These are phyloP conservation scores for Drosophila yooni DNA, from an alignment of 2,888 invertebrate species.

Conservation along the genomic window DNA sequence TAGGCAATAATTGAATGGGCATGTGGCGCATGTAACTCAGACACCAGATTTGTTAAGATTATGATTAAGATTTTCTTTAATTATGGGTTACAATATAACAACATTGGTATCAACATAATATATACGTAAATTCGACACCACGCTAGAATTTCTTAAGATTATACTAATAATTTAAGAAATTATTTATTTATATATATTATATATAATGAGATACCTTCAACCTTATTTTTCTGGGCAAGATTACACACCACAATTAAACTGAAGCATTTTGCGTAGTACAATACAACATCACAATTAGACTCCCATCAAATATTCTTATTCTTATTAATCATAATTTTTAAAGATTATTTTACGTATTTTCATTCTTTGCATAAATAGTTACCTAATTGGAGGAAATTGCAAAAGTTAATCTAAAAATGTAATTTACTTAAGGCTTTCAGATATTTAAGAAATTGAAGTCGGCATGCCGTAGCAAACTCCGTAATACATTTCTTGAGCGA, in stretches of 20 bases:
- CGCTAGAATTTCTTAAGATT: too few relatives aligned
- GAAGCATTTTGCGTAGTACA: too few relatives aligned
- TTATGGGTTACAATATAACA: not conserved
- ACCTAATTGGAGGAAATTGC: conserved; percentile 3
- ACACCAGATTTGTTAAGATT: not conserved
- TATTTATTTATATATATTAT: not conserved
- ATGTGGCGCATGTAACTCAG: not conserved
- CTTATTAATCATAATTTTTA: not conserved
- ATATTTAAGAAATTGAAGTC: not conserved
- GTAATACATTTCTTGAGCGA: conserved; percentile 1
- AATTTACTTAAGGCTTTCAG: not conserved
- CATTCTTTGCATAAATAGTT: not conserved
- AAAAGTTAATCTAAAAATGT: not conserved
- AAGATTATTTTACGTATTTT: not conserved
- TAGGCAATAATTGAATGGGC: not conserved
- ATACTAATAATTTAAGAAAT: not conserved
- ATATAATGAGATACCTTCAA: not conserved
- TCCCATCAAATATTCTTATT: not conserved
- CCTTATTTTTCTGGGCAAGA: too few relatives aligned
- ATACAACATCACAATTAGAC: not conserved
- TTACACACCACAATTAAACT: too few relatives aligned
- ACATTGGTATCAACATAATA: not conserved
- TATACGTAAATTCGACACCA: too few relatives aligned
- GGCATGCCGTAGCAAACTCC: not conserved
- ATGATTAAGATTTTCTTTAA: not conserved